These are phyloP conservation scores for Discoglossus pictus DNA, from an alignment of 2,797 vertebrate genomes.

Conservation along the genomic window DNA sequence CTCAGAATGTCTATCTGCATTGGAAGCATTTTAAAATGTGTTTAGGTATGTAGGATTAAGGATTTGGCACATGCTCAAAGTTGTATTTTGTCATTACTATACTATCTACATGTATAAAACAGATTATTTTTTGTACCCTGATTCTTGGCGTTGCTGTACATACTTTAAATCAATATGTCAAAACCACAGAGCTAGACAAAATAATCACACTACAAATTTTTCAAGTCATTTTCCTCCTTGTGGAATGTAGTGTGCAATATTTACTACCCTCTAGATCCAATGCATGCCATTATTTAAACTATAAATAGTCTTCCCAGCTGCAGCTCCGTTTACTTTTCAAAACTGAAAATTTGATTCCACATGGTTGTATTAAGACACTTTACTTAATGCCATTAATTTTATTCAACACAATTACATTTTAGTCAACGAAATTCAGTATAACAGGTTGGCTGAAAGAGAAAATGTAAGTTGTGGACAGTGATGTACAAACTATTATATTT, in stretches of 20 bases:
- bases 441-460: too few species aligned
- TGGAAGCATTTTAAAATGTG: too few species aligned
- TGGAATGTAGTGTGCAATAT: constrained; percentile 10
- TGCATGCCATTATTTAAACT: not conserved
- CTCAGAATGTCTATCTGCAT: too few species aligned
- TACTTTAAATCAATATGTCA: constrained; percentile 13
- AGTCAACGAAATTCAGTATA: too few species aligned
- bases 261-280: not conserved
- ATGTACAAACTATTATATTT: too few species aligned
- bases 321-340: not conserved
- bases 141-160: not conserved
- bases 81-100: too few species aligned
- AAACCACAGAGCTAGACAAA: constrained; percentile 24
- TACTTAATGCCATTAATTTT: too few species aligned
- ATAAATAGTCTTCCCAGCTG: constrained; percentile 5
- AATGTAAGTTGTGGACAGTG: too few species aligned
- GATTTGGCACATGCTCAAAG: too few species aligned
- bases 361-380: not conserved
- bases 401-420: too few species aligned
- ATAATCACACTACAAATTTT: constrained; percentile 13
- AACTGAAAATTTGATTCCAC: not conserved
- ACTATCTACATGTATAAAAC: not conserved
- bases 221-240: not conserved
- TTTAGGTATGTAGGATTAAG: too few species aligned
- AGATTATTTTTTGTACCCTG: constrained; percentile 16